A percentile compares a stretch with the other conserved stretches of the same genome.
Evolutionary conservation across 2,888 invertebrate species (phyloP).

Genomic region (Galerucella calmariensis): DNA sequence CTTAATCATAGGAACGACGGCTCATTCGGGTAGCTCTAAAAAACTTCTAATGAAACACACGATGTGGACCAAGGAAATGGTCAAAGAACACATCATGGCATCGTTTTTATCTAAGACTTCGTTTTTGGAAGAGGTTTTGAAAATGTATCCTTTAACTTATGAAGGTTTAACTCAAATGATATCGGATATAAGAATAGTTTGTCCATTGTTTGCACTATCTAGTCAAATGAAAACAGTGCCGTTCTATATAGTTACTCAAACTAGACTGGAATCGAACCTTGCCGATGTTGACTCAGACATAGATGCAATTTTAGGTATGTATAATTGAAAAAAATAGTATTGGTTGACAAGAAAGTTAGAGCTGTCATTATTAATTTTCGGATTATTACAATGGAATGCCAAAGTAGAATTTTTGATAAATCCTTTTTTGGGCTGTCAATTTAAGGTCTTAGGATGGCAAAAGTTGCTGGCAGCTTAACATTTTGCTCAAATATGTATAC

Average conservation of each 20-base stretch:
- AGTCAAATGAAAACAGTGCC: conserved; percentile 73
- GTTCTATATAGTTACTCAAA: conserved; percentile 79
- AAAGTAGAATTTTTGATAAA: no score
- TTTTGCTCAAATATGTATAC: no score
- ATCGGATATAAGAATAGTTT: conserved; percentile 82
- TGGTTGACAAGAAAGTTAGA: no score
- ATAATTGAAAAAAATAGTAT: conserved; percentile 45
- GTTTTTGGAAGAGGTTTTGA: conserved; percentile 72
- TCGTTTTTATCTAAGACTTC: conserved; percentile 74
- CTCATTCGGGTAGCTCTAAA: conserved; percentile 77
- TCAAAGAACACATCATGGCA: conserved; percentile 73
- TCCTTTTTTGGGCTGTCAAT: no score
- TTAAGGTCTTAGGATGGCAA: no score
- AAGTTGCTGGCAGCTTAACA: no score
- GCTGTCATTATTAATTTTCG: no score
- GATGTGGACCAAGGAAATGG: conserved; percentile 75
- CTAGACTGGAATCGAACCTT: conserved; percentile 65
- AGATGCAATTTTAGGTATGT: conserved; percentile 80
- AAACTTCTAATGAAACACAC: conserved; percentile 71
- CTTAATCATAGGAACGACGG: conserved; percentile 79
- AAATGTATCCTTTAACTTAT: conserved; percentile 74
- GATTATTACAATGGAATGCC: no score
- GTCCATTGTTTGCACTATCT: conserved; percentile 79
- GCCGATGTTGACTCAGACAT: conserved; percentile 71
- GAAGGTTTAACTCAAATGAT: conserved; percentile 78